Evolutionary conservation across 2,797 vertebrate species (phyloP).

Genomic region (Botia kubotai): DNA sequence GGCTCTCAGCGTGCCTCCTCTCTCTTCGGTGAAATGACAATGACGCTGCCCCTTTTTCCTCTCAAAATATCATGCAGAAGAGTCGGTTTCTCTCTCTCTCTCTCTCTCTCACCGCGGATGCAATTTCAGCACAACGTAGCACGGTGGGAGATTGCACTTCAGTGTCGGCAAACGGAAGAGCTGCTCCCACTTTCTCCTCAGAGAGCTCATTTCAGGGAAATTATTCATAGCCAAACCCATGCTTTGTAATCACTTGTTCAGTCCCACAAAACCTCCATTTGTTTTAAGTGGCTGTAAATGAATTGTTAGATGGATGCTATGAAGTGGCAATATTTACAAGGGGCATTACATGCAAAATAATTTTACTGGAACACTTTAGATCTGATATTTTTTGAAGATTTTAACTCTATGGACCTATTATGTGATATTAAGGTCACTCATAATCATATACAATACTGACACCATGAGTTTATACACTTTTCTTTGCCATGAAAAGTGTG

Average conservation of each 20-base stretch:
- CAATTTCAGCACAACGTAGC: conserved; percentile 41
- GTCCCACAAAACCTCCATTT: conserved; percentile 62
- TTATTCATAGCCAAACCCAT: conserved; percentile 61
- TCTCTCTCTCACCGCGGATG: conserved; percentile 18
- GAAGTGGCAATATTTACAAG: conserved; percentile 60
- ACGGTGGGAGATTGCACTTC: conserved; percentile 44
- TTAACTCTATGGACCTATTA: conserved; percentile 27
- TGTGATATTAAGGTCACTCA: background rate
- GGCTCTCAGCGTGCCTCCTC: conserved; percentile 35
- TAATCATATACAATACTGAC: background rate
- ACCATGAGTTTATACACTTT: background rate
- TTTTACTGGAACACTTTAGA: conserved; percentile 23
- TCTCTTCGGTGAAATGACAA: conserved; percentile 51
- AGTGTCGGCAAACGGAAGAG: conserved; percentile 45
- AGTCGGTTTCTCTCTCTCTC: conserved; percentile 33
- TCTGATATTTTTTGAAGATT: conserved; percentile 8
- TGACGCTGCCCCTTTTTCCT: conserved; percentile 55
- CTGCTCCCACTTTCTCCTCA: conserved; percentile 34
- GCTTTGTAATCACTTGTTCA: conserved; percentile 63
- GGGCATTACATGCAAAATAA: conserved; percentile 51
- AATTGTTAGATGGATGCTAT: conserved; percentile 60
- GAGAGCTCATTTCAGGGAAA: conserved; percentile 59
- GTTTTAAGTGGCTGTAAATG: conserved; percentile 62
- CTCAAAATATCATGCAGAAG: conserved; percentile 60
- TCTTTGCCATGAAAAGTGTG: background rate